A percentile compares a stretch with the other conserved stretches of the same genome.
Evolutionary conservation across 2,113 vertebrate species (phyloP).

Genomic region (Helogale parvula): DNA sequence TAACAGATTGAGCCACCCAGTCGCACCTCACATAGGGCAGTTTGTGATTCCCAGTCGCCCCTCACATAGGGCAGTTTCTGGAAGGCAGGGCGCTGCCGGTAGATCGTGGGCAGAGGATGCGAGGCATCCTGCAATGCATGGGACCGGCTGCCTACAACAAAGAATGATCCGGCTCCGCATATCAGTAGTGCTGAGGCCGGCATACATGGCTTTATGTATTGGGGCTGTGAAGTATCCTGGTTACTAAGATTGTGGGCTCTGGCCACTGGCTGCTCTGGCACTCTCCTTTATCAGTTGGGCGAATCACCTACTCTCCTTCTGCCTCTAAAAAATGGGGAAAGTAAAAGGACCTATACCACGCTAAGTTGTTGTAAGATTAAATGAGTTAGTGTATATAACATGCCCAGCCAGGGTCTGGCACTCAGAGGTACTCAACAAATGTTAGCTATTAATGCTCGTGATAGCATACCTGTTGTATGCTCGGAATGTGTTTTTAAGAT

Average conservation of each 20-base stretch:
- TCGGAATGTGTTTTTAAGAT: not conserved
- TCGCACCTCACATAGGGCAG: not conserved
- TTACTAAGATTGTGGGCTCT: not conserved
- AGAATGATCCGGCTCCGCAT: not conserved
- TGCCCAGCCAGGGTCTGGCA: not conserved
- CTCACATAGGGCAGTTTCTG: not conserved
- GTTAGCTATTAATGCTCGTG: not conserved
- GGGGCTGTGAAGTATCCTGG: not conserved
- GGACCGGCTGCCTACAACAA: too few relatives aligned
- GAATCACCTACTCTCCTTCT: not conserved
- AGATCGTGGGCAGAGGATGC: not conserved
- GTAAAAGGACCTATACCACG: not conserved
- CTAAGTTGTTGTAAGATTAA: not conserved
- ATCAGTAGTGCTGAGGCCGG: not conserved
- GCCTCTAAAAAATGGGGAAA: not conserved
- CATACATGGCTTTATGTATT: too few relatives aligned
- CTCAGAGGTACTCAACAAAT: rapidly evolving
- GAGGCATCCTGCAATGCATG: not conserved
- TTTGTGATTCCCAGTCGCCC: not conserved
- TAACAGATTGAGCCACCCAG: too few relatives aligned
- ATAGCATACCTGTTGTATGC: not conserved
- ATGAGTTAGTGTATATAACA: not conserved
- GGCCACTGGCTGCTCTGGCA: not conserved
- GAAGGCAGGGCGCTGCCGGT: not conserved
- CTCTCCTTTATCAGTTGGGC: not conserved